Evolutionary conservation across 2,113 vertebrate genomes (phyloP).

Genomic region (Leptocoma aspasia): DNA sequence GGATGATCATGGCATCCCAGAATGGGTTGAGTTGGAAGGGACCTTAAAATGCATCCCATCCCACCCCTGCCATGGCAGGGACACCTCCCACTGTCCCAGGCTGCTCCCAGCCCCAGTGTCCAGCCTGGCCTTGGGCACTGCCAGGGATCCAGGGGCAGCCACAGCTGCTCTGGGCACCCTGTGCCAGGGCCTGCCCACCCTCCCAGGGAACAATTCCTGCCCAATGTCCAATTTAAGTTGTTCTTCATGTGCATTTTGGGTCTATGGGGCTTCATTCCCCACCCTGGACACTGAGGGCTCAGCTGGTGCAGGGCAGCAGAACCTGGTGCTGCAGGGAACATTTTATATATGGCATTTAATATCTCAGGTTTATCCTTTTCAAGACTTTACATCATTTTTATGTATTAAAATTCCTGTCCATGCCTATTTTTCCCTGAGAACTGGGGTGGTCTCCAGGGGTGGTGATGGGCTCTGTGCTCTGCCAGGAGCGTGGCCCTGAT

Average conservation of each 20-base stretch:
- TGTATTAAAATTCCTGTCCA: not conserved
- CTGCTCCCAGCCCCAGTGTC: not conserved
- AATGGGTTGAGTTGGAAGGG: not conserved
- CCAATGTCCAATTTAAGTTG: not conserved
- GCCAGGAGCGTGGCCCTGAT: accelerated
- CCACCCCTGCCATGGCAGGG: not conserved
- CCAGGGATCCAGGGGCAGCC: not conserved
- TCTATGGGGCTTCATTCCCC: not conserved
- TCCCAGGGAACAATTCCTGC: accelerated
- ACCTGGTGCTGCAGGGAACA: not conserved
- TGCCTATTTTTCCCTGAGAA: accelerated
- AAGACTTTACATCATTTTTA: not conserved
- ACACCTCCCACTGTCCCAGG: not conserved
- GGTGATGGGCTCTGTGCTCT: accelerated
- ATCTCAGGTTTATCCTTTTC: not conserved
- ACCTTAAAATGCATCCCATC: accelerated
- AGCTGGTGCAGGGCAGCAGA: not conserved
- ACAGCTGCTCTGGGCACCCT: not conserved
- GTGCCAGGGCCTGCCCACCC: not conserved
- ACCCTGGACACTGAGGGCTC: not conserved
- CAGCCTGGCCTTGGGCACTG: not conserved
- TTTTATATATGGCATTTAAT: not conserved
- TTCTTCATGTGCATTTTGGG: accelerated
- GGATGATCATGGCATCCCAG: too few relatives aligned
- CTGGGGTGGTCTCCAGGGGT: not conserved